These are phyloP conservation scores for Andrena chrysosceles DNA, from an alignment of 2,888 invertebrate species.

Conservation along the genomic window DNA sequence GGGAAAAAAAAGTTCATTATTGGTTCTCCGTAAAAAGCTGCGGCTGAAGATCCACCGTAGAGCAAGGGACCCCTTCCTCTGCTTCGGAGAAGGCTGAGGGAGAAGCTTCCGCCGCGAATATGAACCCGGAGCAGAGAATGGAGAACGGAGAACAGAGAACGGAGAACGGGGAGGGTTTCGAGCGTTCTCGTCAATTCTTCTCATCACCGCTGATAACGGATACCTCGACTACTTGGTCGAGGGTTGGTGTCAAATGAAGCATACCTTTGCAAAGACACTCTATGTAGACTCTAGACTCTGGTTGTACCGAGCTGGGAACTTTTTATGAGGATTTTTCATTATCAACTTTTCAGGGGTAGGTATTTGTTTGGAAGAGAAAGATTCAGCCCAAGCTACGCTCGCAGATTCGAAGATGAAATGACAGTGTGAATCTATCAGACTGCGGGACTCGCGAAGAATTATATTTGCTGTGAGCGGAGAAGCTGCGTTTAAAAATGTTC, in stretches of 20 bases:
- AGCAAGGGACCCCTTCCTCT: conserved; percentile 48
- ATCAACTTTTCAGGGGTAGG: neutral
- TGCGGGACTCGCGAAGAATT: conserved; percentile 32
- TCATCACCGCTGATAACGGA: conserved; percentile 72
- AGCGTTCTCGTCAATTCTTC: conserved; percentile 74
- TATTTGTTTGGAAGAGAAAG: neutral
- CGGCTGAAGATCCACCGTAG: conserved; percentile 69
- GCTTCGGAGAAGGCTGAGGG: conserved; percentile 5
- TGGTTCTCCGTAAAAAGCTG: conserved; percentile 83
- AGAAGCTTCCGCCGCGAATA: conserved; percentile 63
- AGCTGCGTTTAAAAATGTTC: conserved; percentile 65
- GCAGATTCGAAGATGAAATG: neutral
- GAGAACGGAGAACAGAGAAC: neutral
- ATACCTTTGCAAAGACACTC: neutral
- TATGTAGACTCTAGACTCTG: neutral
- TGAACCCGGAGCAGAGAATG: conserved; percentile 46
- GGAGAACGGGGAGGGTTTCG: conserved; percentile 53
- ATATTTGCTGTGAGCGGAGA: conserved; percentile 53
- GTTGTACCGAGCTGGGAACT: neutral
- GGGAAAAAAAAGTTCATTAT: conserved; percentile 83
- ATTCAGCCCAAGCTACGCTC: neutral
- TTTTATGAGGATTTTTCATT: neutral
- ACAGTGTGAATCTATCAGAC: conserved; percentile 23
- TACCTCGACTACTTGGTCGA: conserved; percentile 44
- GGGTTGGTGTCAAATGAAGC: conserved; percentile 42